A percentile compares a stretch with the other conserved stretches of the same genome.
Evolutionary conservation across 1,140 invertebrate species (phyloP).

Genomic region (Liolophura sinensis): DNA sequence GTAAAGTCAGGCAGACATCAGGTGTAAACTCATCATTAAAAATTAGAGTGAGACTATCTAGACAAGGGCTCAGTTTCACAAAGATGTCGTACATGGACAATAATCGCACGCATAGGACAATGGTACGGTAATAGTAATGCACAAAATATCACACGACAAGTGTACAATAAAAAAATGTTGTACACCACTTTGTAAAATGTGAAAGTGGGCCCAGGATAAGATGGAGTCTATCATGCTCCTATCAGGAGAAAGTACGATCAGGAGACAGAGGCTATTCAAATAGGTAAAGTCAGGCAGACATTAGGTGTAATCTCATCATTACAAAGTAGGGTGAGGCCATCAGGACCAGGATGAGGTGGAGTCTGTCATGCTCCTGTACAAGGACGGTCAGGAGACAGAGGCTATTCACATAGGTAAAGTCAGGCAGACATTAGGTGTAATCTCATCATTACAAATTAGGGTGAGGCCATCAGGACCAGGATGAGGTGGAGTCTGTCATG

Average conservation of each 20-base stretch:
- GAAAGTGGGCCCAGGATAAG: conserved; percentile 53
- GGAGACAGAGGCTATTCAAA: conserved; percentile 42
- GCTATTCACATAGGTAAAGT: conserved; percentile 43
- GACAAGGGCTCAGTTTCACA: no score
- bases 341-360: conserved; percentile 54
- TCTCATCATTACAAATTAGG: conserved; percentile 12
- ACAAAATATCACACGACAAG: no score
- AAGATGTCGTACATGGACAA: no score
- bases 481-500: conserved; percentile 51
- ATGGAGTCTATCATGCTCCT: conserved; percentile 47
- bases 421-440: no score
- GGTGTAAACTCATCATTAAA: no score
- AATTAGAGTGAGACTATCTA: no score
- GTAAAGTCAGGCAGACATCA: conserved; percentile 18
- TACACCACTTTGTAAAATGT: no score
- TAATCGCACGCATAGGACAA: no score
- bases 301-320: no score
- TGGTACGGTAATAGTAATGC: no score
- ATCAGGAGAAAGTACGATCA: conserved; percentile 53
- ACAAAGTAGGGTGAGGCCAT: conserved; percentile 39
- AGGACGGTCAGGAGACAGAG: conserved; percentile 51
- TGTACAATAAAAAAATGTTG: no score
- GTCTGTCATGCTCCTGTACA: conserved; percentile 50
- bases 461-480: conserved; percentile 52
- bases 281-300: conserved; percentile 28